Conservation (phyloP, 2,113 vertebrate species). For the Acrocephalus kingi region DNA sequence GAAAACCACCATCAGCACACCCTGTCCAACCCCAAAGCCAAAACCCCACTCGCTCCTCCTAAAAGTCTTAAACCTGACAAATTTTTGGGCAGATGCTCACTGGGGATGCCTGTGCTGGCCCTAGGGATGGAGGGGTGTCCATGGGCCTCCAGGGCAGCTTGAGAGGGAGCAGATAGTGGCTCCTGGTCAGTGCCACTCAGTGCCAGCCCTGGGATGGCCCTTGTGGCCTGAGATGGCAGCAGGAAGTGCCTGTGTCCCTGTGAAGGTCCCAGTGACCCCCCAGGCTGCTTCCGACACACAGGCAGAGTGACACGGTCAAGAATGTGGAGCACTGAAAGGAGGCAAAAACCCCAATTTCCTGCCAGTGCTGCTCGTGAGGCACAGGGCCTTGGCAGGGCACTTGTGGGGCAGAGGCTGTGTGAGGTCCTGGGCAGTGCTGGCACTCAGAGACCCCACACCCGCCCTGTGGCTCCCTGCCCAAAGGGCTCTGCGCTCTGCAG, state of each 20-base stretch:
- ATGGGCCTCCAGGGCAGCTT: neutral
- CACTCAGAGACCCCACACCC: neutral
- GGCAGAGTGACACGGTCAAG: neutral
- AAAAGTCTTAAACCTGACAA: neutral
- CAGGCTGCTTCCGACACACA: accelerated
- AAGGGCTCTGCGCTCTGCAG: neutral
- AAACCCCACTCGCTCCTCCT: accelerated
- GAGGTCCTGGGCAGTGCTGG: neutral
- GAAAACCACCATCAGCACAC: neutral
- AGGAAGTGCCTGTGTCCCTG: neutral
- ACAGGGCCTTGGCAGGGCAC: neutral
- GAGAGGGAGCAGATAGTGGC: neutral
- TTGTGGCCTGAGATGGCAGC: neutral
- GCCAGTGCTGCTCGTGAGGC: neutral
- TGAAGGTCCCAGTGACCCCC: neutral
- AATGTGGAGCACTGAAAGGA: neutral
- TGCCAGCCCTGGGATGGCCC: neutral
- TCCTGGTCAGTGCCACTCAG: neutral
- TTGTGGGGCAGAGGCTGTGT: neutral
- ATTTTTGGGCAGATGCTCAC: neutral
- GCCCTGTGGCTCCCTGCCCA: neutral
- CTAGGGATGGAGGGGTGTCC: neutral
- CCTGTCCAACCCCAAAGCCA: neutral
- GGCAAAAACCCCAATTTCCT: neutral
- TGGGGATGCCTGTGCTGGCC: neutral